Base-by-base conservation (phyloP, 2,113 vertebrate species). In the Oreochromis tanganicae region DNA sequence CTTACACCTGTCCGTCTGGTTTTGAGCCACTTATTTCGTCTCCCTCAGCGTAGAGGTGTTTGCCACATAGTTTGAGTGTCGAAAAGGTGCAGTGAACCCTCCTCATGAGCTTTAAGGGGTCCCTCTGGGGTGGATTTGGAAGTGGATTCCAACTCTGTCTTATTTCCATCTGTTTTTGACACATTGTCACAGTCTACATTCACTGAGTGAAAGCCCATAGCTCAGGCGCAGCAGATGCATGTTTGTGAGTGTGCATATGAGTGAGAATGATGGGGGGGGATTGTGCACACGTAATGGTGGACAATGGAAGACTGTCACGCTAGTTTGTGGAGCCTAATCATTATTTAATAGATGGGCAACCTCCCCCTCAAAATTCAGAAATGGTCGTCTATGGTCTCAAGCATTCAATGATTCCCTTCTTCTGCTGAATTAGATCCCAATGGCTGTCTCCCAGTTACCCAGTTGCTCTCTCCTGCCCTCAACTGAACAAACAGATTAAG, bases 271-370 rank as follows among this genome's bases (percentile, higher is more conserved):
- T 86, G 19, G 34, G 85, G 82, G 87, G 88, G 87, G 91, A 91
- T 92, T 82, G 82, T 81, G 85, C 93, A 94, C 93, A 93, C 90
- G 94, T 94, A 96, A 94, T 94, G 94, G 91, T 56, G 86, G 87
- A 96, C 96, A 96, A 96, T 93, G 83, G 94, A 82, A 71, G 95
- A 93, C 96, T 96, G 96, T 97, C 96, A 97, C 95, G 96, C 88
- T 95, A 95, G 94, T 95, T 96, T 96, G 92, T 90, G 93, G 93
- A 86, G 94, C 95, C 95, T 97, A 96, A 96, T 97, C 95, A 96
- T 96, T 96, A 95, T 96, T 97, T 96, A 96, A 96, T 96, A 96
- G 96, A 95, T 81, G 90, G 91, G 93, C 66, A 92, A 90, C 94
- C 93, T 91, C 91, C 92, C 91, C 89, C 89, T 91, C 41, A 50